These are phyloP conservation scores for Phylloscopus trochilus DNA, from an alignment of 2,113 vertebrate species.

Conservation along the genomic window DNA sequence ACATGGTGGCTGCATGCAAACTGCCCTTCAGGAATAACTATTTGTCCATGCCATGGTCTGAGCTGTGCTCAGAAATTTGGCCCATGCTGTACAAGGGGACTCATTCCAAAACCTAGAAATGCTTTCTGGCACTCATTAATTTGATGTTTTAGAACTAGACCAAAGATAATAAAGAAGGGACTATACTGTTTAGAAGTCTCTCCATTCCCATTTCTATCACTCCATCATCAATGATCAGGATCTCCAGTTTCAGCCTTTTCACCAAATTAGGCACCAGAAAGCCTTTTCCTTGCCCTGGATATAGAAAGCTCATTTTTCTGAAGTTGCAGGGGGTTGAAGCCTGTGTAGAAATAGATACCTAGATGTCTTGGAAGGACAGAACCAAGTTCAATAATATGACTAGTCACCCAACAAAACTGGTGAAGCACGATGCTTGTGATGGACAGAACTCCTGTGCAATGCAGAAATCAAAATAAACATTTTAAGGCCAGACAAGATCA, in stretches of 20 bases:
- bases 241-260: background rate
- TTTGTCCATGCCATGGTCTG: background rate
- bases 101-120: background rate
- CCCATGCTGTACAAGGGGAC: background rate
- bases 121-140: background rate
- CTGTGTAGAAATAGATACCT: background rate
- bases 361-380: background rate
- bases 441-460: background rate
- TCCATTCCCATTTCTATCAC: background rate
- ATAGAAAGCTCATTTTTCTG: background rate
- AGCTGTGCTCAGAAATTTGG: background rate
- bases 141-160: background rate
- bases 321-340: background rate
- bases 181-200: background rate
- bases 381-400: background rate
- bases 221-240: background rate
- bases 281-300: background rate
- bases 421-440: background rate
- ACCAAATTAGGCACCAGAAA: background rate
- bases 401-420: background rate
- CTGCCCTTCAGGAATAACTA: background rate
- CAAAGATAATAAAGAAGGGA: background rate
- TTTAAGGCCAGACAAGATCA: background rate
- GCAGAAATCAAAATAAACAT: background rate
- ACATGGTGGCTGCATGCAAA: background rate